These are phyloP conservation scores for Piscicola geometra DNA, from an alignment of 2,888 invertebrate species.

Conservation along the genomic window DNA sequence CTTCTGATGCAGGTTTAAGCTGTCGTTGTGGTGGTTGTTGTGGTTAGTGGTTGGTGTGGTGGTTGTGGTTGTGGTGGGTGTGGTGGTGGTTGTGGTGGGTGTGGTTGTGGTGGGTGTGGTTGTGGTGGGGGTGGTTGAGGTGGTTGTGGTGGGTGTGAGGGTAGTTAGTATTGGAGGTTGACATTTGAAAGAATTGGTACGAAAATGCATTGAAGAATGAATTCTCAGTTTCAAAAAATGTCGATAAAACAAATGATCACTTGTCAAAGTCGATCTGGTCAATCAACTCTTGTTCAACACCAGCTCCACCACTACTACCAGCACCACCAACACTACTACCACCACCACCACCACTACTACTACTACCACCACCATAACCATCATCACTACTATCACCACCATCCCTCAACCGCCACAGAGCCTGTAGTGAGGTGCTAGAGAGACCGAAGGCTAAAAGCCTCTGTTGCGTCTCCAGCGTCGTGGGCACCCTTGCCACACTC, in stretches of 20 bases:
- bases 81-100: too few relatives aligned
- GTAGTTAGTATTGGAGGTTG: too few relatives aligned
- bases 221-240: not conserved
- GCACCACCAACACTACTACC: not conserved
- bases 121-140: too few relatives aligned
- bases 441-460: conserved; percentile 72
- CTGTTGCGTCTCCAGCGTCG: conserved; percentile 67
- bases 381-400: conserved; percentile 51
- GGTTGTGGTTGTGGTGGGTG: too few relatives aligned
- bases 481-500: conserved; percentile 71
- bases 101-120: too few relatives aligned
- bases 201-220: not conserved
- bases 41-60: too few relatives aligned
- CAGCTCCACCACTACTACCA: too few relatives aligned
- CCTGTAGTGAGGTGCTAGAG: conserved; percentile 65
- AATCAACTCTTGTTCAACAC: conserved; percentile 44
- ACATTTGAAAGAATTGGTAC: too few relatives aligned
- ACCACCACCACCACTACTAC: conserved; percentile 30
- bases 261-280: conserved; percentile 21
- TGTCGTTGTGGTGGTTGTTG: too few relatives aligned
- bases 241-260: not conserved
- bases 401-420: conserved; percentile 58
- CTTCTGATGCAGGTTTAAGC: conserved; percentile 65
- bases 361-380: too few relatives aligned
- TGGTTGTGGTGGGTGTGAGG: too few relatives aligned